Percentiles rank a stretch among this genome's conserved stretches.
phyloP scores from a whole-genome alignment of 2,888 invertebrate genomes.

The Troglohyphantes excavatus region DNA sequence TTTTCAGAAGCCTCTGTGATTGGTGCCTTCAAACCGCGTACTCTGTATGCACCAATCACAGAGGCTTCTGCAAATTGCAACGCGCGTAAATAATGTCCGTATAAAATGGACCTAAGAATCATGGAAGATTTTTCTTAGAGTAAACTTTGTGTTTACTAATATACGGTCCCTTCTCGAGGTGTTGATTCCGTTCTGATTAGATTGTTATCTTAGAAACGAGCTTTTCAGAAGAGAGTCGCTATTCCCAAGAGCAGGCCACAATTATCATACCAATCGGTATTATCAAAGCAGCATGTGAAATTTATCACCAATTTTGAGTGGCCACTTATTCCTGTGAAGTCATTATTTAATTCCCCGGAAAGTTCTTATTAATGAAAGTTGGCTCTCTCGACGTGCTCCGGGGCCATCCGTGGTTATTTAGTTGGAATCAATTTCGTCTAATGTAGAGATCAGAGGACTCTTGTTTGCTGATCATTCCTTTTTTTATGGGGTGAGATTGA shows the following conservation, averaged over 20 bases:
- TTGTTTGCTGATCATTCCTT: conserved; percentile 11
- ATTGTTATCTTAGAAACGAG: conserved; percentile 37
- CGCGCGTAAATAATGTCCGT: too few species aligned
- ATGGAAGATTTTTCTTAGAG: too few species aligned
- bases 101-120: too few species aligned
- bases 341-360: conserved; percentile 47
- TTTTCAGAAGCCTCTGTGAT: too few species aligned
- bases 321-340: conserved; percentile 27
- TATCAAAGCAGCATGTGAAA: conserved; percentile 24
- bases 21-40: too few species aligned
- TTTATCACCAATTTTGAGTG: conserved; percentile 44
- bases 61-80: too few species aligned
- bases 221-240: not conserved
- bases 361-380: conserved; percentile 45
- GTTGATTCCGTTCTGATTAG: conserved; percentile 41
- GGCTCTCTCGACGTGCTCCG: not conserved
- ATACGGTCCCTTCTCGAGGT: conserved; percentile 43
- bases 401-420: not conserved
- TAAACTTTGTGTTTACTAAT: not conserved
- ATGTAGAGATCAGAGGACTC: conserved; percentile 34
- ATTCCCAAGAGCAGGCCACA: conserved; percentile 27
- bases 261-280: conserved; percentile 46
- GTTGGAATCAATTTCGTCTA: not conserved
- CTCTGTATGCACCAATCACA: too few species aligned
- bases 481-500: not conserved